Evolutionary conservation across 2,888 invertebrate genomes (phyloP), one percentile per base, ranked within the genome.

Genomic region (Tetragonula carbonaria): DNA sequence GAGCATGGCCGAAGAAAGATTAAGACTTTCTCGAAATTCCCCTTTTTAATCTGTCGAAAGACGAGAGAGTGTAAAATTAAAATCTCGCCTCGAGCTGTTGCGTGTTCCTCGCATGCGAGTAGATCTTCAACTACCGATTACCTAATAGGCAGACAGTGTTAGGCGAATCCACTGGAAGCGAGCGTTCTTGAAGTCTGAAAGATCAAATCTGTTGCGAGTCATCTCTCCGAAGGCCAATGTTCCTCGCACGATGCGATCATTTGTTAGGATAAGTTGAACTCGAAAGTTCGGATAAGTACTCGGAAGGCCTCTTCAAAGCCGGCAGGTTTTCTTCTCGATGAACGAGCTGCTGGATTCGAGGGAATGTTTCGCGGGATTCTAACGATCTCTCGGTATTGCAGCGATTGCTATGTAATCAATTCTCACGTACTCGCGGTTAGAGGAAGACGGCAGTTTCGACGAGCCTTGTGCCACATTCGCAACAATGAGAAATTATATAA

Each of bases 151-250:
- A 18, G 38, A 57, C 23, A 57, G 57, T 72, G 18, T 45, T 23
- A 33, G 38, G 11, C 13, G 33, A 33, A 51, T 68, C 62, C 51
- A 38, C 2, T 38, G 50, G 33, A 51, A 59, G 28, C 28, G 5
- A 28, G 21, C 23, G 21, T 67, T 55, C 33, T 16, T 28, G 11
- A 38, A 77, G 50, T 62, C 55, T 38, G 71, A n/a, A 38, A 45
- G 11, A 76, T 23, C 4, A 8, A 57, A 71, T 70, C 70, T 70
- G n/a, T 62, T 62, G 57, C 59, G n/a, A 62, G 53, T 70, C 50
- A n/a, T 57, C 4, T 55, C 2, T n/a, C 23, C 13, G 28, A 18
- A 78, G 33, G 51, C 21, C 33, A 18, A 74, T 55, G 38, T 74
- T 76, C 68, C 21, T 59, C 11, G 4, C 38, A 63, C 62, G 33